A percentile compares a stretch with the other conserved stretches of the same genome.
These are phyloP conservation scores for Smutsia temminckii DNA, from an alignment of 2,797 vertebrate species.

Conservation along the genomic window DNA sequence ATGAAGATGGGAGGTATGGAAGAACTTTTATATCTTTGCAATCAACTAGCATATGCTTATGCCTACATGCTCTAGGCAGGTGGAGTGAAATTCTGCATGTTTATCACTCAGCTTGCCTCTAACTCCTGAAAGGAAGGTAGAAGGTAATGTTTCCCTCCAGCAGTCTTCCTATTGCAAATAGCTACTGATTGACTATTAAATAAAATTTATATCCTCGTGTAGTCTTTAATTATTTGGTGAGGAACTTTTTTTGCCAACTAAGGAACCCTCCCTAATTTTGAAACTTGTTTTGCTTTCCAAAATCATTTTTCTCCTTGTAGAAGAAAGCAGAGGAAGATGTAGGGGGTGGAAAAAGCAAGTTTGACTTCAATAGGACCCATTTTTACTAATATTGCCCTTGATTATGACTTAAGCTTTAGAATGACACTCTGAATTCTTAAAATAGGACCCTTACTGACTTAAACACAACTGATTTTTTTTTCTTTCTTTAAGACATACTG, in stretches of 20 bases:
- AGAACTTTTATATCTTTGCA: neutral
- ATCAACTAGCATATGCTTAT: neutral
- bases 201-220: neutral
- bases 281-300: neutral
- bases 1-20: neutral
- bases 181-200: neutral
- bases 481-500: neutral
- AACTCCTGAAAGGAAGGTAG: neutral
- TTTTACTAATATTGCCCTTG: neutral
- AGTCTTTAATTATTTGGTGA: neutral
- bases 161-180: neutral
- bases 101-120: neutral
- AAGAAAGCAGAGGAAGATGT: neutral
- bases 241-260: neutral
- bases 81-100: neutral
- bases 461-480: neutral
- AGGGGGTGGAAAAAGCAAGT: neutral
- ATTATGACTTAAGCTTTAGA: neutral
- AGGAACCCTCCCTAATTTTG: neutral
- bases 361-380: neutral
- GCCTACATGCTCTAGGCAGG: neutral
- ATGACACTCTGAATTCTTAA: neutral
- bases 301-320: neutral
- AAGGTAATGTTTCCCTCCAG: neutral
- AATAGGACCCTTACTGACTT: neutral